Base-by-base conservation (phyloP, 2,888 invertebrate species). In the Tyria jacobaeae region DNA sequence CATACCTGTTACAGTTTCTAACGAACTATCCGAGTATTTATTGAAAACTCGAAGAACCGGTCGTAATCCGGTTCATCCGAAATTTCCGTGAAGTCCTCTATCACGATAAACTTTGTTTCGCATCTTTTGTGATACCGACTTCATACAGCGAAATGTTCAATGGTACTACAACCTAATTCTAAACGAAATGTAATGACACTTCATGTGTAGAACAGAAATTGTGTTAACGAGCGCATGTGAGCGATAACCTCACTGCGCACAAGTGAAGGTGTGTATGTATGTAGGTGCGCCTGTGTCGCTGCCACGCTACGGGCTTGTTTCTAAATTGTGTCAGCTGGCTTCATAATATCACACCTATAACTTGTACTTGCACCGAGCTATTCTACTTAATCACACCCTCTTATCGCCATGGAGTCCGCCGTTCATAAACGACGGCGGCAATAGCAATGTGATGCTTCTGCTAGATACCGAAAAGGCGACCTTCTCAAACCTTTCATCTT, bases 261-360 rank as follows among this genome's bases (percentile, higher is more conserved):
- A 50, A 69, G 76, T 64, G 73, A 73, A 79, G 75, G 68, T 71
- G 63, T 48, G 15, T 39, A 79, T 73, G 68, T 71, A 62, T 48
- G 15, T 39, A 41, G 61, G 61, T 56, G 60, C 51, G 61, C 54
- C 17, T 54, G 41, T 7, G 41, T 52, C 7, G 41, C n/a, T 27
- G 31, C 47, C 55, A 25, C 48, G 63, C 47, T 35, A 51, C 55
- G 61, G 58, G 53, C 71, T 73, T 64, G 64, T 69, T 77, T 71
- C 56, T 70, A 73, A 79, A 77, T 78, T 73, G 76, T 80, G 78
- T 75, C 79, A 78, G 70, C 70, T 77, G 41, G 60, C 67, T 62
- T 76, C 70, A 69, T 68, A 68, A 70, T 66, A 67, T 66, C 62
- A 62, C 59, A 62, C 62, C 64, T 64, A 59, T 66, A 59, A 39